These are phyloP conservation scores for Germaria angustata DNA, from an alignment of 2,888 invertebrate genomes.

Conservation along the genomic window DNA sequence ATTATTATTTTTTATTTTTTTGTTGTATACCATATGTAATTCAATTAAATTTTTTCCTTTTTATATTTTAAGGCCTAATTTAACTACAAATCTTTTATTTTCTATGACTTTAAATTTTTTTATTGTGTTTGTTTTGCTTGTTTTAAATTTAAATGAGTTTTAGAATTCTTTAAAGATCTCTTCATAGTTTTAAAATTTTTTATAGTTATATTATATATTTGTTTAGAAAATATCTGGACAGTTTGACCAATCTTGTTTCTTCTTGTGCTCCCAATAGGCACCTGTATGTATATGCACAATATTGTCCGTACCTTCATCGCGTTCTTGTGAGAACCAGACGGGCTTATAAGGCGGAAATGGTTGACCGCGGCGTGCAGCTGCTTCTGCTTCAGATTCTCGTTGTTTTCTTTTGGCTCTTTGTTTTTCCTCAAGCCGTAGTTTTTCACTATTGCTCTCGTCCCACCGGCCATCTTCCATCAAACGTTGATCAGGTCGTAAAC, in stretches of 20 bases:
- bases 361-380: constrained; percentile 83
- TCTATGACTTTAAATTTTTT: constrained; percentile 33
- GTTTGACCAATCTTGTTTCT: constrained; percentile 90
- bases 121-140: constrained; percentile 44
- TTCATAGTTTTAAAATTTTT: constrained; percentile 31
- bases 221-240: constrained; percentile 90
- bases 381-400: constrained; percentile 90
- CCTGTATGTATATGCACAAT: constrained; percentile 90
- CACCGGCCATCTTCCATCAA: constrained; percentile 97
- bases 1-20: constrained; percentile 13
- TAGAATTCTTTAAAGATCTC: constrained; percentile 28
- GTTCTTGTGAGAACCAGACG: constrained; percentile 93
- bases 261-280: constrained; percentile 96
- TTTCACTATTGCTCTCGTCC: constrained; percentile 94
- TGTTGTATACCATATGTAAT: constrained; percentile 14
- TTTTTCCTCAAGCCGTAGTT: constrained; percentile 95
- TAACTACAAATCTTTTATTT: constrained; percentile 58
- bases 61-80: constrained; percentile 59
- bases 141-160: constrained; percentile 50
- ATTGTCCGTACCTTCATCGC: constrained; percentile 85
- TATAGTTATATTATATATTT: constrained; percentile 18
- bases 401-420: constrained; percentile 90
- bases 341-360: constrained; percentile 89
- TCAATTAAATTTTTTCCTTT: constrained; percentile 47
- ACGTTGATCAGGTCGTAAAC: constrained; percentile 96